Percentiles rank a stretch among this genome's conserved stretches.
phyloP scores from a whole-genome alignment of 2,797 vertebrate genomes.

The Hemibagrus guttatus region DNA sequence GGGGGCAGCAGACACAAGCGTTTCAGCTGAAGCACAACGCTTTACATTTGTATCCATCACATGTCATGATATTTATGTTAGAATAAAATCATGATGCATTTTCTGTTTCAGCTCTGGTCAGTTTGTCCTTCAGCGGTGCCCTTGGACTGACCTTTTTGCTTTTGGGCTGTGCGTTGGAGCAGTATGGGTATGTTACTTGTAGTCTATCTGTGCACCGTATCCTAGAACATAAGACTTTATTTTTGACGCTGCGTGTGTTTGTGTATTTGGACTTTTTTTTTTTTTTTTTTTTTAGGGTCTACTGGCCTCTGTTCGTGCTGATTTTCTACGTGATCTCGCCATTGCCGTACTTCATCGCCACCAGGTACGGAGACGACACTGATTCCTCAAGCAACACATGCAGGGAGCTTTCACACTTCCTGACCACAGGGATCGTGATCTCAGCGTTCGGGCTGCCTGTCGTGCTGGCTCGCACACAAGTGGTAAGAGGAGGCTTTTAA shows the following conservation, averaged over 20 bases:
- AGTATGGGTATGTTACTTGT: slow-evolving; percentile 81
- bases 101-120: slow-evolving; percentile 83
- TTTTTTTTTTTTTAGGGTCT: slow-evolving; percentile 73
- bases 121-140: slow-evolving; percentile 90
- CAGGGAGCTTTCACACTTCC: slow-evolving; percentile 89
- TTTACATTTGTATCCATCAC: neutral
- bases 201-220: too few species aligned
- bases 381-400: slow-evolving; percentile 91
- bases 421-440: slow-evolving; percentile 95
- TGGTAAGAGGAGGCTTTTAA: slow-evolving; percentile 72
- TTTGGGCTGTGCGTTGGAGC: slow-evolving; percentile 88
- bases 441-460: slow-evolving; percentile 91
- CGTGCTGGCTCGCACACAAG: slow-evolving; percentile 80
- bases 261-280: neutral
- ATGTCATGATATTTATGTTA: neutral
- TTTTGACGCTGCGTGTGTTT: neutral
- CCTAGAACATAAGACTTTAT: neutral
- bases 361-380: slow-evolving; percentile 80
- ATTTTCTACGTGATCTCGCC: slow-evolving; percentile 90
- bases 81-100: too few species aligned
- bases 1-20: slow-evolving; percentile 28
- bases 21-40: neutral
- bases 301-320: slow-evolving; percentile 94
- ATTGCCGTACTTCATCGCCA: slow-evolving; percentile 90
- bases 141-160: slow-evolving; percentile 94